Base-by-base conservation (phyloP, 2,113 vertebrate genomes). In the Otis tarda region DNA sequence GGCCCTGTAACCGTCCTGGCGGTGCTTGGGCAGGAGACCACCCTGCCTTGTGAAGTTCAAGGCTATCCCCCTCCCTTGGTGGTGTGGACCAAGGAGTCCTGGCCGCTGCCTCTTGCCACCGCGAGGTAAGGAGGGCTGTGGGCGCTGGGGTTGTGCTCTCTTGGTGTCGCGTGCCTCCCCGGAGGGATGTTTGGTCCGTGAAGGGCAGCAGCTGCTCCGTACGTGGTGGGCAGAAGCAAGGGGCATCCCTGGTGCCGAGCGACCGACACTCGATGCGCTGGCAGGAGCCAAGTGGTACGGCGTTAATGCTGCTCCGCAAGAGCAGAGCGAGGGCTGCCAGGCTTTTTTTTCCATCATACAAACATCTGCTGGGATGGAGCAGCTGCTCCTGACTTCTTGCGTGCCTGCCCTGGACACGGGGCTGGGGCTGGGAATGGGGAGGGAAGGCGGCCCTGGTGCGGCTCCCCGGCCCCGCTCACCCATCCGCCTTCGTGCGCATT, bases 51-150 rank as follows among this genome's bases (percentile, higher is more conserved):
- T 2, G 98, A 99, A 73, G 98, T 90, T 55, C 94, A 98, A 10
- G 99, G 99, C 30, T 93, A 77, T 41, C 99, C 99, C 3, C 89
- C 98, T 37, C 99, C 99, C 2, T 43, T 98, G 43, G 98, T 99
- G 81, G 95, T 97, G 14, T 99, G 99, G 99, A 98, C 96, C 59
- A 98, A 97, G 83, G 98, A 98, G 33, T 97, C 98, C 16, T 97
- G 76, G 33, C 98, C 95, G 4, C 96, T 99, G 95, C 98, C 98
- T 17, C 97, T 98, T 0, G 1, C 98, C 92, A 95, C 97, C 2
- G 63, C 95, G 3, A 98, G 99, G 99, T 99, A 97, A 98, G 71
- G n/a, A 76, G 56, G 4, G 63, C 0, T 17, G 8, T 50, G 74
- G 41, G 92, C 55, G 50, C 43, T 3, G 2, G 47, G 11, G 3